These are phyloP conservation scores for Cnemophilus loriae DNA, from an alignment of 2,113 vertebrate genomes.

Conservation along the genomic window DNA sequence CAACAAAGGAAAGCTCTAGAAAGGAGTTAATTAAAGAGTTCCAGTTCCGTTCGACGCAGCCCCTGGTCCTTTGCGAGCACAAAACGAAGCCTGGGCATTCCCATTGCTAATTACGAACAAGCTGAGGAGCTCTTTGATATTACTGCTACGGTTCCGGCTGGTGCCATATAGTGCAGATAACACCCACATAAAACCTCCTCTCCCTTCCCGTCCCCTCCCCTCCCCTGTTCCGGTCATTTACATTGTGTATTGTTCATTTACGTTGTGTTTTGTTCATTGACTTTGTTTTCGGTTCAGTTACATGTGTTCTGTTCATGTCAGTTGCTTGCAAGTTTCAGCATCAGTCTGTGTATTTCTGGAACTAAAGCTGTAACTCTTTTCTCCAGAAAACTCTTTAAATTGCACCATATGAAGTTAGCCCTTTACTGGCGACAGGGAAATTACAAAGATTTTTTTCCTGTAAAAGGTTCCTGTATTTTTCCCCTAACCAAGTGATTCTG, in stretches of 20 bases:
- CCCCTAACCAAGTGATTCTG: background rate
- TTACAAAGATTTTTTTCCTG: background rate
- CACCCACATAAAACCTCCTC: background rate
- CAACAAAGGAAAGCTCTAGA: background rate
- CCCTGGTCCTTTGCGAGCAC: constrained; percentile 10
- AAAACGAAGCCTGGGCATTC: background rate
- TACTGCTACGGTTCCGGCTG: background rate
- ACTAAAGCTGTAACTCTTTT: background rate
- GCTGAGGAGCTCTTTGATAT: constrained; percentile 12
- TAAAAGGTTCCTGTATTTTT: background rate
- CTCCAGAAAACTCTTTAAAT: background rate
- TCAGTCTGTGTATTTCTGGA: background rate
- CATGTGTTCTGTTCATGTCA: accelerated
- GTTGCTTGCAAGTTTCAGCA: background rate
- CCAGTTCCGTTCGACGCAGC: background rate
- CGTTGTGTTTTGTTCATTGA: background rate
- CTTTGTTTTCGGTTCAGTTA: background rate
- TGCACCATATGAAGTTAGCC: background rate
- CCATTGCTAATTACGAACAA: constrained; percentile 20
- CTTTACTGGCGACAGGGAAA: background rate
- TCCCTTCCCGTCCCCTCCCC: background rate
- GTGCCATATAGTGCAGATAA: background rate
- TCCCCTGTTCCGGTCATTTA: background rate
- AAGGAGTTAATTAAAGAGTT: constrained; percentile 39
- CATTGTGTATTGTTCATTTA: background rate